Evolutionary conservation across 1,140 invertebrate species (phyloP).

Genomic region (Papilio machaon): DNA sequence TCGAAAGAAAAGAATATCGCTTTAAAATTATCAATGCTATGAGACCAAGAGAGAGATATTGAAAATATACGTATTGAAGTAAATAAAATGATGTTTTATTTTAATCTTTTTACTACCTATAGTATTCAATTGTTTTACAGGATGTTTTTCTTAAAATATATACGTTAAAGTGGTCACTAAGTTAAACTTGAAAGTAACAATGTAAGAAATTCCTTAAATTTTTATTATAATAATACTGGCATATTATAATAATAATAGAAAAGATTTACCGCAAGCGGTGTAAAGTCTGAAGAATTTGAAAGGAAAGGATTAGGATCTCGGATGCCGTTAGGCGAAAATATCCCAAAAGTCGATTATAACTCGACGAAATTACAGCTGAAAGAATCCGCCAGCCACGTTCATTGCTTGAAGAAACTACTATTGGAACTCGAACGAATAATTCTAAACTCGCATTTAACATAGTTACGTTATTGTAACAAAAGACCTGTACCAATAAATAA

Average conservation of each 20-base stretch:
- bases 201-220: background rate
- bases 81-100: background rate
- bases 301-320: conserved; percentile 37
- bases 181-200: background rate
- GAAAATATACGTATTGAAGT: background rate
- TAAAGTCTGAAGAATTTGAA: conserved; percentile 36
- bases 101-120: background rate
- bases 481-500: background rate
- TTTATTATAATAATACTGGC: background rate
- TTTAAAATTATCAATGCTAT: background rate
- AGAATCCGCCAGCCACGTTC: conserved; percentile 53
- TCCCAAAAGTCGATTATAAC: conserved; percentile 67
- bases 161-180: too few species aligned
- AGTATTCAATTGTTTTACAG: too few species aligned
- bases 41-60: background rate
- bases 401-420: conserved; percentile 39
- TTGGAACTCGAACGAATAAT: conserved; percentile 42
- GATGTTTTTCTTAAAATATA: too few species aligned
- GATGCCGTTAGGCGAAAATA: conserved; percentile 46
- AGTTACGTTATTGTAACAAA: background rate
- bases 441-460: background rate
- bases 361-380: conserved; percentile 59
- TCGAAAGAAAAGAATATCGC: background rate
- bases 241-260: background rate
- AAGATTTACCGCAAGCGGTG: conserved; percentile 29